Percentiles rank a stretch among this genome's conserved stretches.
Evolutionary conservation across 2,888 invertebrate species (phyloP).

Genomic region (Maniola hyperantus): DNA sequence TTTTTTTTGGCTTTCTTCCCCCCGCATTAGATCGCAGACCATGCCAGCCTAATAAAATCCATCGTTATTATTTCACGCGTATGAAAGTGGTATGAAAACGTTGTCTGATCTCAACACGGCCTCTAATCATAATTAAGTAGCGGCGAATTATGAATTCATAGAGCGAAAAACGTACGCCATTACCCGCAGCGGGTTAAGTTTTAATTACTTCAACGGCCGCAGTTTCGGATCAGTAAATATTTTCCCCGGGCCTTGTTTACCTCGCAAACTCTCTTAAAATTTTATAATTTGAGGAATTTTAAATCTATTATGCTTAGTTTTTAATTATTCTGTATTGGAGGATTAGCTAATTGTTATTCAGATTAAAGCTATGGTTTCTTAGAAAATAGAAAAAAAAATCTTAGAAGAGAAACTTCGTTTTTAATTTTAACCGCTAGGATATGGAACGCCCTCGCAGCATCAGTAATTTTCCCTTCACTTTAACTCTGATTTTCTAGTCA

Average conservation of each 20-base stretch:
- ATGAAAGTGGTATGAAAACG: constrained; percentile 8
- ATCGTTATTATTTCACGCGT: constrained; percentile 16
- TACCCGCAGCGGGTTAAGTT: constrained; percentile 53
- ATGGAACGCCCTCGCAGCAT: too few relatives aligned
- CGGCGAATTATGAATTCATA: constrained; percentile 56
- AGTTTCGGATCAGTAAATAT: constrained; percentile 32
- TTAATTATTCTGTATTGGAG: not conserved
- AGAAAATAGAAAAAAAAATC: too few relatives aligned
- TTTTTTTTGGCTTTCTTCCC: too few relatives aligned
- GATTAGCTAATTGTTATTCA: too few relatives aligned
- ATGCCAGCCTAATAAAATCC: too few relatives aligned
- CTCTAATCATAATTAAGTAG: constrained; percentile 46
- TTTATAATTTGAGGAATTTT: not conserved
- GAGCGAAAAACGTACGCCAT: constrained; percentile 59
- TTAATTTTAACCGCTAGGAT: too few relatives aligned
- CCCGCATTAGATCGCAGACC: too few relatives aligned
- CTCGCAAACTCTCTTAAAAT: constrained; percentile 12
- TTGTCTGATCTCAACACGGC: constrained; percentile 21
- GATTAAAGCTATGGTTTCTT: too few relatives aligned
- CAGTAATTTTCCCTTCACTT: too few relatives aligned
- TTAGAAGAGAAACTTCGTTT: too few relatives aligned
- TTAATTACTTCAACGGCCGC: constrained; percentile 53
- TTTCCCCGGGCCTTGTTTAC: constrained; percentile 25
- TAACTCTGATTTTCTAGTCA: too few relatives aligned
- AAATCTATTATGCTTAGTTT: not conserved